Percentiles rank a stretch among this genome's conserved stretches.
These are phyloP conservation scores for Drosophila anomalata DNA, from an alignment of 2,888 invertebrate genomes.

Conservation along the genomic window DNA sequence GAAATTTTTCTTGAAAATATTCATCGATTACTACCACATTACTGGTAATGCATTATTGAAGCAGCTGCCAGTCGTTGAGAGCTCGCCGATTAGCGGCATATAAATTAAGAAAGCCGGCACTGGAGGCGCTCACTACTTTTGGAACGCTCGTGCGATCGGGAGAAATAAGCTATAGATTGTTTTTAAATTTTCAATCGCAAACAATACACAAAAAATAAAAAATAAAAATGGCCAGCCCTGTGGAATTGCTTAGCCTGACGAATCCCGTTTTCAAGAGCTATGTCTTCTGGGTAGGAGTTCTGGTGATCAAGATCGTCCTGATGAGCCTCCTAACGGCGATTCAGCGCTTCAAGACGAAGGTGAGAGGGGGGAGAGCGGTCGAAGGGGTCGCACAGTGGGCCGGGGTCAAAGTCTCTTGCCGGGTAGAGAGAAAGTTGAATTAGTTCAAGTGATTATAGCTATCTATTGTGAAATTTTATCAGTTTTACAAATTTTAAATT, in stretches of 20 bases:
- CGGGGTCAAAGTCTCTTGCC: conserved; percentile 58
- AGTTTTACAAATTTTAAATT: background rate
- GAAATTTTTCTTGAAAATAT: background rate
- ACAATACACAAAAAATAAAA: conserved; percentile 9
- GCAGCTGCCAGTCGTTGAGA: background rate
- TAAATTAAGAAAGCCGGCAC: conserved; percentile 25
- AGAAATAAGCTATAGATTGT: background rate
- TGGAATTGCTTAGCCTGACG: conserved; percentile 69
- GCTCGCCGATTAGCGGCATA: conserved; percentile 14
- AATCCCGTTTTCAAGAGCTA: conserved; percentile 83
- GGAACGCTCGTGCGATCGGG: conserved; percentile 6
- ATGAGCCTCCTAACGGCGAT: conserved; percentile 84
- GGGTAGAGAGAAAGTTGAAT: conserved; percentile 11
- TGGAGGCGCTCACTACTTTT: conserved; percentile 17
- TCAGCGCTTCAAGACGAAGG: conserved; percentile 83
- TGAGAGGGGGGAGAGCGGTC: conserved; percentile 53
- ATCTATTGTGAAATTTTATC: background rate
- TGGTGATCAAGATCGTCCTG: conserved; percentile 84
- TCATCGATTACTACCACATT: background rate
- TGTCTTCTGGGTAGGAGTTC: conserved; percentile 83
- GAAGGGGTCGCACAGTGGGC: conserved; percentile 11
- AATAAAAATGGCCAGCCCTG: conserved; percentile 59
- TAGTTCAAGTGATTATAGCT: background rate
- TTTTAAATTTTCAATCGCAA: background rate
- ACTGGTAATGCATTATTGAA: background rate